Evolutionary conservation across 2,888 invertebrate genomes (phyloP).

Genomic region (Campoplex capitator): DNA sequence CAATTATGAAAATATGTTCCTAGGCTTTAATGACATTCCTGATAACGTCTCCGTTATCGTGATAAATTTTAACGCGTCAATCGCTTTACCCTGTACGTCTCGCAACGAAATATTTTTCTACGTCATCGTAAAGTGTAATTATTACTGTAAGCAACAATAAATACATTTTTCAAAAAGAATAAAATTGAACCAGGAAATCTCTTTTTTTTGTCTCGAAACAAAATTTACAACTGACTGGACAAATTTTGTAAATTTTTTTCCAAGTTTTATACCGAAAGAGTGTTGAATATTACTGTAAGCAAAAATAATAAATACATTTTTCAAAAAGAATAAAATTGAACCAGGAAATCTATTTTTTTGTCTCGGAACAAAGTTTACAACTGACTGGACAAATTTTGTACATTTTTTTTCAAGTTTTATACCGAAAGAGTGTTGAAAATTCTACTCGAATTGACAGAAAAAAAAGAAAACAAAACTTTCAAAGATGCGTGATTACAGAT

Average conservation of each 20-base stretch:
- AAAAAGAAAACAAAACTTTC: no score
- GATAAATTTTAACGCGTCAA: conserved; percentile 26
- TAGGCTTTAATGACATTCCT: conserved; percentile 56
- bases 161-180: conserved; percentile 27
- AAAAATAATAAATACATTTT: conserved; percentile 35
- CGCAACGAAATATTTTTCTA: conserved; percentile 68
- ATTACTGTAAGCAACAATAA: conserved; percentile 33
- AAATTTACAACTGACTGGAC: no score
- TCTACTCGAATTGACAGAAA: no score
- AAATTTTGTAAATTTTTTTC: no score
- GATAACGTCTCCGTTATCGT: conserved; percentile 19
- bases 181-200: not conserved
- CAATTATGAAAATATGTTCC: conserved; percentile 51
- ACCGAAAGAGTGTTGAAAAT: no score
- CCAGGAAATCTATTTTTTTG: not conserved
- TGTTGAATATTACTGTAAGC: conserved; percentile 7
- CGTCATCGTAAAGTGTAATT: conserved; percentile 49
- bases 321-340: not conserved
- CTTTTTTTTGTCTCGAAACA: not conserved
- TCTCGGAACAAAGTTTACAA: no score
- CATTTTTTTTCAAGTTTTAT: no score
- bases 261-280: no score
- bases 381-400: no score
- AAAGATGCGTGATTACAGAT: no score
- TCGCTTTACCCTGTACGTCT: conserved; percentile 6